Evolutionary conservation across 2,888 invertebrate species (phyloP).

Genomic region (Patella ulyssiponensis): DNA sequence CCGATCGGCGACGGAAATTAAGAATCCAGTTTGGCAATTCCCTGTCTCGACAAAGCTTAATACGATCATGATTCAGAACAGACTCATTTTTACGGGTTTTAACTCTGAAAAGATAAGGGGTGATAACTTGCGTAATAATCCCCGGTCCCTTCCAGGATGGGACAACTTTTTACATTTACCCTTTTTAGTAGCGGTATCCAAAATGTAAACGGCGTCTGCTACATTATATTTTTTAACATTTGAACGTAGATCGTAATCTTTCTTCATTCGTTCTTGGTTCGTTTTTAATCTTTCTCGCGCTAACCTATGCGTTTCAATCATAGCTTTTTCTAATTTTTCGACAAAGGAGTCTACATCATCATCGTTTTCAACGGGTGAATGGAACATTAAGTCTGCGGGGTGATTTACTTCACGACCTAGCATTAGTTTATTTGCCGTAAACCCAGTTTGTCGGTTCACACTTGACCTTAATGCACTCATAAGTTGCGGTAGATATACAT

Average conservation of each 20-base stretch:
- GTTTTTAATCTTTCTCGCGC: constrained; percentile 11
- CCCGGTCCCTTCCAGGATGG: constrained; percentile 35
- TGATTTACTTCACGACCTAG: constrained; percentile 28
- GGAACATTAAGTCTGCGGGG: too few species aligned
- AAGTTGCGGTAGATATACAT: constrained; percentile 23
- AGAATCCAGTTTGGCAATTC: constrained; percentile 23
- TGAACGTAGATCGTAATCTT: not conserved
- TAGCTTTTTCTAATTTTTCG: not conserved
- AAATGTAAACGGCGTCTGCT: not conserved
- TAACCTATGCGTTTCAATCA: not conserved
- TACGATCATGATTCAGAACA: constrained; percentile 30
- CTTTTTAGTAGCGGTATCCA: constrained; percentile 10
- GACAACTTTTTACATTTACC: constrained; percentile 28
- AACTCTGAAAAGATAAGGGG: constrained; percentile 26
- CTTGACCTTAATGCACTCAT: constrained; percentile 29
- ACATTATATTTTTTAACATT: not conserved
- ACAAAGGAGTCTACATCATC: not conserved
- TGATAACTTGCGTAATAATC: constrained; percentile 22
- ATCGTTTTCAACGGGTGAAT: too few species aligned
- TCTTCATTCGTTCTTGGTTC: not conserved
- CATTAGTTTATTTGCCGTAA: constrained; percentile 35
- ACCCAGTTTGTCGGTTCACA: constrained; percentile 32
- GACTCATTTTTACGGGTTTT: constrained; percentile 5
- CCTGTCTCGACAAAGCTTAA: constrained; percentile 25
- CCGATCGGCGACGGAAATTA: not conserved